Evolutionary conservation across 2,888 invertebrate species (phyloP), one percentile per base, ranked within the genome.

Genomic region (Carabus problematicus): DNA sequence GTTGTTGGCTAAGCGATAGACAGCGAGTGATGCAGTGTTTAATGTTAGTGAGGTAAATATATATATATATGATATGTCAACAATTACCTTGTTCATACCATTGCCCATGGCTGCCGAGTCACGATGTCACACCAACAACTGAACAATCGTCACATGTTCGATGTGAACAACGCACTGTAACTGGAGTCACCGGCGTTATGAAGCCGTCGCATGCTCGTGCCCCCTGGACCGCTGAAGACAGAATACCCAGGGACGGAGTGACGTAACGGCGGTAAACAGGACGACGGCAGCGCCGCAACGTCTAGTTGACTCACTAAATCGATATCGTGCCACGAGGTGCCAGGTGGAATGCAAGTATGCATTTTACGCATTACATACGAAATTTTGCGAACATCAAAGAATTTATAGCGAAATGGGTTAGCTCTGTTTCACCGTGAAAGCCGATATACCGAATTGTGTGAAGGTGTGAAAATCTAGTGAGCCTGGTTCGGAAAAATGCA

Each of bases 231-330:
- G 64, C 54, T 54, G 29, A 12, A 56, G 12, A 56, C 40, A 11
- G 12, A 29, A 12, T 39, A 39, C 40, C 56, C 56, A 40, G 56
- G 19, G 29, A 11, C 29, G 29, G 29, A 29, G 29, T 29, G 29
- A 29, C 29, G 29, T 39, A 39, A 56, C 56, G 9, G 18, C 11
- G 14, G 56, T 12, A 39, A 40, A 39, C 18, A 12, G 19, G n/a
- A 45, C 64, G 42, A 41, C 66, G 43, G 59, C 59, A 49, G 66
- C 66, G 66, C 66, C 66, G 16, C 47, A 12, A 59, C 66, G 66
- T 66, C 66, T 66, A 66, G 49, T 40, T n/a, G 41, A 49, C 39
- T 66, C 66, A 66, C 59, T 66, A 66, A 66, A 66, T 66, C 66
- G 66, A 66, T 66, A 66, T 29, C 29, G 29, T 29, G 29, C 56